These are phyloP conservation scores for Anolis apletophallus DNA, from an alignment of 2,797 vertebrate genomes.

Conservation along the genomic window DNA sequence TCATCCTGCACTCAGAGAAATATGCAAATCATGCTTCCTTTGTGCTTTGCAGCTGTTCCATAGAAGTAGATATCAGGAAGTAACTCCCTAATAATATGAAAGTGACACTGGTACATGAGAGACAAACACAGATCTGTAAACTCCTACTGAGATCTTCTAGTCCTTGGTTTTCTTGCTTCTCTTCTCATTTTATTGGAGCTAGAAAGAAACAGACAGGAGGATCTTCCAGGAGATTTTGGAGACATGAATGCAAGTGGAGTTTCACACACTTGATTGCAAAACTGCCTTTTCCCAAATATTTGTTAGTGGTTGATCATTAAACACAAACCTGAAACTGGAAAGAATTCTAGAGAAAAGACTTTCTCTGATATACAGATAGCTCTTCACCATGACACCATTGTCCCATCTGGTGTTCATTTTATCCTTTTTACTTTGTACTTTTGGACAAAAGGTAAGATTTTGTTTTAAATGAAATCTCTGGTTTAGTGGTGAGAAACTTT, in stretches of 20 bases:
- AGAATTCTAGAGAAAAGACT: slow-evolving; percentile 32
- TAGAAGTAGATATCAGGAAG: not conserved
- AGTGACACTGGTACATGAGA: not conserved
- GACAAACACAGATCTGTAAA: not conserved
- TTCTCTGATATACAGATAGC: slow-evolving; percentile 16
- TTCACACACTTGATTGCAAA: slow-evolving; percentile 51
- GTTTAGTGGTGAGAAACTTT: not conserved
- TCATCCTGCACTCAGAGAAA: not conserved
- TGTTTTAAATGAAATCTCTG: slow-evolving; percentile 16
- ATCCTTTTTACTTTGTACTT: slow-evolving; percentile 51
- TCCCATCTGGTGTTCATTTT: slow-evolving; percentile 53
- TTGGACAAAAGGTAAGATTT: slow-evolving; percentile 71
- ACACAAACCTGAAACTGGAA: slow-evolving; percentile 42
- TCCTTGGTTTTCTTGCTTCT: slow-evolving; percentile 23
- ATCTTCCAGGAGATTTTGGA: slow-evolving; percentile 49
- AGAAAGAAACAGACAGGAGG: slow-evolving; percentile 50
- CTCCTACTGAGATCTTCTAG: not conserved
- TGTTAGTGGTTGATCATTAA: slow-evolving; percentile 83
- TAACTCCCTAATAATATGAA: accelerated
- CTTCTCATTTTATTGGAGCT: slow-evolving; percentile 33
- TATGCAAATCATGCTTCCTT: not conserved
- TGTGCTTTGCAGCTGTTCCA: not conserved
- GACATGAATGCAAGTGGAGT: slow-evolving; percentile 44
- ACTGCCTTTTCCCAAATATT: slow-evolving; percentile 67
- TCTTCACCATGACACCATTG: slow-evolving; percentile 71